A percentile compares a stretch with the other conserved stretches of the same genome.
Conservation (phyloP, 2,797 vertebrate genomes). For the Neostethus bicornis region DNA sequence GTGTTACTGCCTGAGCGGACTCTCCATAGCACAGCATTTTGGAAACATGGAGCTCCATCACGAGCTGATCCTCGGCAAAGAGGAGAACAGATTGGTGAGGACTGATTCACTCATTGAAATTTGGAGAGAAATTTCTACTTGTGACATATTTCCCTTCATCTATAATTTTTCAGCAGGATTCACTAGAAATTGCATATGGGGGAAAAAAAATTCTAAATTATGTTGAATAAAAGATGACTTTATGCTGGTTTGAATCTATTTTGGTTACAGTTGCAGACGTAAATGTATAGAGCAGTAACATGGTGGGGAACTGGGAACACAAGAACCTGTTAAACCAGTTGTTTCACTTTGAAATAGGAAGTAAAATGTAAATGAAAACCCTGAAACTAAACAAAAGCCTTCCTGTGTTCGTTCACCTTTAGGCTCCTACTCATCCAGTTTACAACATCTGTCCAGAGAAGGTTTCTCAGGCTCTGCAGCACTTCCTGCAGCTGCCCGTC, state of each 20-base stretch:
- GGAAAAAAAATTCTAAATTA: too few species aligned
- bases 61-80: constrained; percentile 85
- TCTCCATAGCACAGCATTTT: constrained; percentile 95
- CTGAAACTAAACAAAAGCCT: neutral
- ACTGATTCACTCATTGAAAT: too few species aligned
- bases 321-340: neutral
- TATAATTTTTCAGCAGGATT: too few species aligned
- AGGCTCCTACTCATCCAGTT: constrained; percentile 93
- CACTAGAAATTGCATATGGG: too few species aligned
- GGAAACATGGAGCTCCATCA: constrained; percentile 87
- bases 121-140: too few species aligned
- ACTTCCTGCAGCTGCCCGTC: constrained; percentile 85
- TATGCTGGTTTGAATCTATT: neutral
- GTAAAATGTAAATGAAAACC: neutral
- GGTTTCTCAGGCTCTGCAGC: constrained; percentile 85
- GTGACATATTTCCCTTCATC: too few species aligned
- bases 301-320: constrained; percentile 13
- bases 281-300: neutral
- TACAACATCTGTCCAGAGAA: constrained; percentile 96
- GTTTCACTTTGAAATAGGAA: too few species aligned
- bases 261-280: neutral
- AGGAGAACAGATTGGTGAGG: constrained; percentile 93
- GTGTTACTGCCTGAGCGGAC: constrained; percentile 95
- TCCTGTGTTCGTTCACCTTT: neutral
- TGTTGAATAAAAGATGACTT: neutral